Conservation (phyloP, 2,888 invertebrate genomes). For the Papilio protenor region DNA sequence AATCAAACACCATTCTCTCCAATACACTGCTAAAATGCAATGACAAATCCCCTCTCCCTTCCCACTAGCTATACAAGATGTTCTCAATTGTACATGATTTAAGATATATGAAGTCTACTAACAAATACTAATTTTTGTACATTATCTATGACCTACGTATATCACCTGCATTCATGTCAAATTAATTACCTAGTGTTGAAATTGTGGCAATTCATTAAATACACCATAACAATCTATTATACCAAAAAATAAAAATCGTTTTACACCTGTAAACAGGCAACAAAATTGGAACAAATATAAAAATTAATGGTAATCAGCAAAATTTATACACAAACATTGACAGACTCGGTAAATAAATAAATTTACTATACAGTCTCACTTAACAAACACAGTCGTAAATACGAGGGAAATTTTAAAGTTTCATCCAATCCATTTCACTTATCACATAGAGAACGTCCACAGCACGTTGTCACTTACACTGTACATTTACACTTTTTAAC, state of each 20-base stretch:
- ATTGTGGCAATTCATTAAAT: conserved; percentile 72
- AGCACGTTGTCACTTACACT: conserved; percentile 83
- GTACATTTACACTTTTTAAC: conserved; percentile 69
- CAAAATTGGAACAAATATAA: conserved; percentile 75
- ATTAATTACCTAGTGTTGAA: conserved; percentile 65
- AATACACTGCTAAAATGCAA: conserved; percentile 81
- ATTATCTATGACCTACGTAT: conserved; percentile 74
- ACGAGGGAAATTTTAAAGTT: conserved; percentile 62
- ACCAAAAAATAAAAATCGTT: conserved; percentile 63
- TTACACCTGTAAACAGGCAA: conserved; percentile 67
- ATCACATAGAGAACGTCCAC: conserved; percentile 82
- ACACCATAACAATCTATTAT: conserved; percentile 63
- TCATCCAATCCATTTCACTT: conserved; percentile 74
- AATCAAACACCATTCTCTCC: conserved; percentile 69
- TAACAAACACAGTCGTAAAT: conserved; percentile 72
- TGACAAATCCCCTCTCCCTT: conserved; percentile 66
- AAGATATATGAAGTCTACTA: conserved; percentile 76
- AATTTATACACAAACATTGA: conserved; percentile 77
- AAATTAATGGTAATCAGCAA: conserved; percentile 73
- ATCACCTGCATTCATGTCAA: conserved; percentile 74
- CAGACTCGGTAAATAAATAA: conserved; percentile 80
- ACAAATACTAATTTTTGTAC: conserved; percentile 79
- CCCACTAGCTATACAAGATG: conserved; percentile 69
- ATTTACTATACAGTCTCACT: conserved; percentile 81
- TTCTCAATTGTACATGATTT: conserved; percentile 81